Base-by-base conservation (phyloP, 2,113 vertebrate genomes). In the Laticauda colubrina region DNA sequence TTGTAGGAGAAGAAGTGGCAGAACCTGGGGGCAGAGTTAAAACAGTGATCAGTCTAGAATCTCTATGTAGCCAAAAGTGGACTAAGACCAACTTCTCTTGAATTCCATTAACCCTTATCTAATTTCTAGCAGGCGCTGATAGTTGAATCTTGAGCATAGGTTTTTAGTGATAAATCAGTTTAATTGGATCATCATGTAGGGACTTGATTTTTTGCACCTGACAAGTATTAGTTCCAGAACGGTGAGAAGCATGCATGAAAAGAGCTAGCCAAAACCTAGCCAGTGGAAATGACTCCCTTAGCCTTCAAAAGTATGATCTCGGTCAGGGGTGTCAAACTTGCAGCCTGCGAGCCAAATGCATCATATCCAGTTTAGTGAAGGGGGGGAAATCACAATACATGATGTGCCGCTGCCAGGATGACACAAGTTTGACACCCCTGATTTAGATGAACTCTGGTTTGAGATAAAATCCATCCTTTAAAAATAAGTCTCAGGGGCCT, bases 341-440 rank as follows among this genome's bases (percentile, higher is more conserved):
- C 0, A 8, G 57, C 57, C 57, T 8, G 2, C 23, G 0, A 7
- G 23, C 23, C 21, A 2, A 7, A 9, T 59, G 57, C 57, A 3
- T 59, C 57, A 59, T 0, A 2, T 23, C 7, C 7, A 2, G 7
- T 59, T 59, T 59, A 59, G 23, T 8, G 8, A 59, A 59, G 57
- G 57, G 57, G 8, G 1, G 2, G 24, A 3, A 59, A 23, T 59
- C 23, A 2, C 6, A 2, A 59, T 59, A 59, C 8, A 8, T 24
- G 3, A 59, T 1, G 23, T 59, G 57, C 23, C 0, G 0, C 21
- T 1, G 23, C 10, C 4, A 0, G n/a, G 61, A n/a, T 8, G 12
- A 5, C 12, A 0, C 2, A 12, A 69, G 61, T 69, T n/a, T 69
- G 12, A 69, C 4, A 69, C 12, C 61, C 61, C 29, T 29, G 61